Percentiles rank a stretch among this genome's conserved stretches.
These are phyloP conservation scores for Drosophila borealis DNA, from an alignment of 2,888 invertebrate species.

Conservation along the genomic window DNA sequence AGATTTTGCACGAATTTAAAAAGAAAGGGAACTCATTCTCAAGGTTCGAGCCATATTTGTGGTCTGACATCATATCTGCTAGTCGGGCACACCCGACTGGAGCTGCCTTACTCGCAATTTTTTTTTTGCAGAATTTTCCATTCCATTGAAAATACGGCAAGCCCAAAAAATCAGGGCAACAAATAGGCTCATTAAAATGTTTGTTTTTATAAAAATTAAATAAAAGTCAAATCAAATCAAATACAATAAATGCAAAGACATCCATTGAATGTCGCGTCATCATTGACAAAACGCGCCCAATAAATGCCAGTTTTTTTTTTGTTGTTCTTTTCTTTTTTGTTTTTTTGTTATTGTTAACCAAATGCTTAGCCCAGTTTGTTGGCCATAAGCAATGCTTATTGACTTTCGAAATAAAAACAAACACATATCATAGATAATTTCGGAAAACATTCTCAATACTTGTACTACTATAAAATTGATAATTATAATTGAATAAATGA, in stretches of 20 bases:
- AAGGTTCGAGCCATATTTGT: too few relatives aligned
- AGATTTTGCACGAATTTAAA: too few relatives aligned
- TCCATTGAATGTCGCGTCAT: slow-evolving; percentile 62
- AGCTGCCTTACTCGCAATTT: background rate
- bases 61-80: too few relatives aligned
- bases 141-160: slow-evolving; percentile 55
- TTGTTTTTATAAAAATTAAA: slow-evolving; percentile 37
- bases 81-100: too few relatives aligned
- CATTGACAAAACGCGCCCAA: slow-evolving; percentile 49
- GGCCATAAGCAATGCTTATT: slow-evolving; percentile 19
- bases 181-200: slow-evolving; percentile 59
- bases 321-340: slow-evolving; percentile 16
- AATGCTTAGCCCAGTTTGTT: slow-evolving; percentile 46
- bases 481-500: slow-evolving; percentile 50
- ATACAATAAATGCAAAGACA: slow-evolving; percentile 51
- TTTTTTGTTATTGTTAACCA: slow-evolving; percentile 46
- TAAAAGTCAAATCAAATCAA: slow-evolving; percentile 44
- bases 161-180: slow-evolving; percentile 51
- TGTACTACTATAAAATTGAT: slow-evolving; percentile 28
- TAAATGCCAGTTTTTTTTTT: slow-evolving; percentile 20
- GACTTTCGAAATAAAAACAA: slow-evolving; percentile 22
- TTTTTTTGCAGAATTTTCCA: slow-evolving; percentile 57
- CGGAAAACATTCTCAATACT: slow-evolving; percentile 39
- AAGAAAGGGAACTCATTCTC: too few relatives aligned
- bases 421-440: slow-evolving; percentile 41